Evolutionary conservation across 2,113 vertebrate species (phyloP).

Genomic region (Narcine bancroftii): DNA sequence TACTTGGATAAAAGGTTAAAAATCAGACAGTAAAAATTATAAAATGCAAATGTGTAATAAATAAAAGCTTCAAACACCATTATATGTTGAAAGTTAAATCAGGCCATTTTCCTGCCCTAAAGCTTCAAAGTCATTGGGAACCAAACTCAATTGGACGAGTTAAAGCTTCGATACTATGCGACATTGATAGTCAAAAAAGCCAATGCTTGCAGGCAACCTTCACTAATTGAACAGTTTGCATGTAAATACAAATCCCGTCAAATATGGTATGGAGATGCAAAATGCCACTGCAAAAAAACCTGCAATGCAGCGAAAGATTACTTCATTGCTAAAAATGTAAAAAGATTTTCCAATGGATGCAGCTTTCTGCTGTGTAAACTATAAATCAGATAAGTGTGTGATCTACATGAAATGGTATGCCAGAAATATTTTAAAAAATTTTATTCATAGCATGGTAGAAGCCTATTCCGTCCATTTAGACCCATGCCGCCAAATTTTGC

Average conservation of each 20-base stretch:
- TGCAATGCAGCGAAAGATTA: background rate
- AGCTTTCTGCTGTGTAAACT: background rate
- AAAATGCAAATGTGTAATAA: background rate
- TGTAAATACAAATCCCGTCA: background rate
- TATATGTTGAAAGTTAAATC: conserved; percentile 17
- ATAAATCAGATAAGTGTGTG: background rate
- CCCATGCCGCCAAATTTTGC: too few relatives aligned
- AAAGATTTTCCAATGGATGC: background rate
- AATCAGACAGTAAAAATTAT: background rate
- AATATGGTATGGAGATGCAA: background rate
- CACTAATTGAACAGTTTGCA: background rate
- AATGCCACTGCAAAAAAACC: background rate
- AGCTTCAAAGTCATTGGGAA: background rate
- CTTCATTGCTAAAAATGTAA: background rate
- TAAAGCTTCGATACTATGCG: background rate
- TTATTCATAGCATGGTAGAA: too few relatives aligned
- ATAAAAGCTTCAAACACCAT: background rate
- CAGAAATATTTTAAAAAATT: background rate
- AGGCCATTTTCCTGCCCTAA: background rate
- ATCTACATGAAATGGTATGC: background rate
- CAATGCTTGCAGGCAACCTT: background rate
- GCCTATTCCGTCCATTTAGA: too few relatives aligned
- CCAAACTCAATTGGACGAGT: background rate
- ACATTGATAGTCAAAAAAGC: background rate
- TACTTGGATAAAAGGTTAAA: background rate